Base-by-base conservation (phyloP, 2,888 invertebrate species). In the Parelbella ahira region DNA sequence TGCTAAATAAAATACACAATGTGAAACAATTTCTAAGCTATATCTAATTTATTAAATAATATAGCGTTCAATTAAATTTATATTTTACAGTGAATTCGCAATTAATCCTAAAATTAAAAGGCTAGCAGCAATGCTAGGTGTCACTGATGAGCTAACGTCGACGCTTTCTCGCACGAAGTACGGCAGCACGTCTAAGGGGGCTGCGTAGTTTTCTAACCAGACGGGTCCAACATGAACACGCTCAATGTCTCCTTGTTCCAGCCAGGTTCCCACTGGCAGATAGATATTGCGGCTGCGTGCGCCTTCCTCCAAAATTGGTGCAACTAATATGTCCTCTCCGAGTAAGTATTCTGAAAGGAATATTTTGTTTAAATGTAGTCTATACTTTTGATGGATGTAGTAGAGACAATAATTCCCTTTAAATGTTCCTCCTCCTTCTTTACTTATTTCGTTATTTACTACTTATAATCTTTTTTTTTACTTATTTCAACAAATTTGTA, bases 281-380 rank as follows among this genome's bases (percentile, higher is more conserved):
- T 94, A 95, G 34, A 97, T 89, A 65, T 93, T 90, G 3, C 96
- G 89, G 0, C 78, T 63, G 0, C 61, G 74, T 0, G 90, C 90
- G 0, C 90, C 90, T 70, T 92, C 84, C 20, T 79, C 76, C 5
- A 95, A 58, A 0, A 97, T 89, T 0, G 96, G 96, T 0, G 96
- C 96, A 0, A 93, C 93, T 37, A 97, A 74, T 23, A 95, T 89
- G 34, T 89, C 86, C 53, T 94, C 93, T 1, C 95, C 96, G 4
- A 97, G 84, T 10, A 96, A 80, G 63, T 90, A 97, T 73, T 95
- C 95, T 95, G 81, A 4, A 83, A 67, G 4, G 4, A 20, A 28
- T 15, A 15, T n/a, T n/a, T n/a, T n/a, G n/a, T n/a, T n/a, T n/a
- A n/a, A n/a, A n/a, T n/a, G n/a, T n/a, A n/a, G n/a, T n/a, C n/a